Evolutionary conservation across 2,797 vertebrate genomes (phyloP), one percentile per base, ranked within the genome.

Genomic region (Apogon talboti): DNA sequence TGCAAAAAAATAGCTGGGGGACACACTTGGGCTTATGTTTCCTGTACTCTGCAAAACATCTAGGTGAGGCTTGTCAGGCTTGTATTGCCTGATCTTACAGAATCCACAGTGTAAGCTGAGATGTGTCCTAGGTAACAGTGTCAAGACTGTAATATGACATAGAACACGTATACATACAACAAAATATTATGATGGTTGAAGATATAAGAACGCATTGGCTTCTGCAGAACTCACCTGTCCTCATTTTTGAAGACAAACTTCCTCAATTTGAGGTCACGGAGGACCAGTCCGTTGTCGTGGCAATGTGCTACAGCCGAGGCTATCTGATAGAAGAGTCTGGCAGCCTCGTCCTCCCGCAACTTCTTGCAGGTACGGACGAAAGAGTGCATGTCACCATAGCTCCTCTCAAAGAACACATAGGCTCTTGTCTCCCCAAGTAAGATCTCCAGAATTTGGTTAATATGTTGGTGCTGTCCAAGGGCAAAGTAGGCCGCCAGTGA

Each of bases 321-420:
- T 87, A 99, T 98, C 95, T 99, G 98, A 90, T 95, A 95, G 94
- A 99, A 99, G 59, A 99, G 95, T 84, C 96, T 92, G 89, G 97
- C 96, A 37, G 98, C 98, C 82, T 99, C 98, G 65, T 98, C 97
- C 86, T 99, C 98, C 55, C 95, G 97, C 89, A 99, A 94, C 92
- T 98, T 98, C 92, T 98, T 98, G 94, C 97, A 98, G 85, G 96
- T 98, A 73, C 98, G 98, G 72, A 99, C 97, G 50, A 99, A 99
- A 0, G 98, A 98, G 91, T 99, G 98, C 98, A 99, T 98, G 94
- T 99, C 98, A 59, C 97, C 97, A 95, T 98, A 95, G 93, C 97
- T 97, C 54, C 95, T 93, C 90, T 98, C 96, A 55, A 99, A 99
- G 93, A 99, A 98, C 79, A 97, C 97, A n/a, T 99, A 99, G 0